phyloP scores from a whole-genome alignment of 2,888 invertebrate genomes.

The Ctena decussata region DNA sequence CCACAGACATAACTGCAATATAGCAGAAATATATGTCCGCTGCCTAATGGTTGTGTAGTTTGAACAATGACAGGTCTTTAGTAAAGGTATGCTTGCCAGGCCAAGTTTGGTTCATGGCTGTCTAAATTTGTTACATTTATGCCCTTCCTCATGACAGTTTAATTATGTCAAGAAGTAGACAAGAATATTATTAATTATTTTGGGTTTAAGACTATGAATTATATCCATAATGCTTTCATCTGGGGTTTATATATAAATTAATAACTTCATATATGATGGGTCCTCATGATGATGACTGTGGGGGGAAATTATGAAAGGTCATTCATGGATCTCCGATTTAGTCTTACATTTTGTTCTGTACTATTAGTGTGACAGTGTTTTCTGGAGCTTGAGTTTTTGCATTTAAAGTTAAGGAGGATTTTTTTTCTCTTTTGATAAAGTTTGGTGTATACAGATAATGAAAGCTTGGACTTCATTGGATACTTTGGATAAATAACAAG shows the following conservation, averaged over 20 bases:
- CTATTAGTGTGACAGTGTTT: too few species aligned
- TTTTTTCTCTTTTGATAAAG: too few species aligned
- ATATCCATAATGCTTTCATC: not conserved
- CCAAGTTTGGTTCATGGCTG: not conserved
- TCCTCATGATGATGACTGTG: too few species aligned
- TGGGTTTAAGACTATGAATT: not conserved
- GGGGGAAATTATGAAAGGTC: too few species aligned
- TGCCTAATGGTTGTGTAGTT: not conserved
- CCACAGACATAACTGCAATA: not conserved
- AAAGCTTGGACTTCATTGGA: too few species aligned
- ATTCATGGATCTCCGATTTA: too few species aligned
- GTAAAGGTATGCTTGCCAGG: not conserved
- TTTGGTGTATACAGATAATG: too few species aligned
- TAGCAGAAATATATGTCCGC: not conserved
- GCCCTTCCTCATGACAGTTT: not conserved
- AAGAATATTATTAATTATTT: not conserved
- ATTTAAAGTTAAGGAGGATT: too few species aligned
- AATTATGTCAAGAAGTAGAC: not conserved
- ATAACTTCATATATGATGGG: not conserved
- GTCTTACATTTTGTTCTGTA: too few species aligned
- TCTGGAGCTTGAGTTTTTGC: too few species aligned
- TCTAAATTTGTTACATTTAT: not conserved
- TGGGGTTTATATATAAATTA: not conserved
- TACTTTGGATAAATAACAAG: too few species aligned
- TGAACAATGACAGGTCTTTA: not conserved